phyloP scores from a whole-genome alignment of 2,888 invertebrate species.

The Cynaeus angustus region DNA sequence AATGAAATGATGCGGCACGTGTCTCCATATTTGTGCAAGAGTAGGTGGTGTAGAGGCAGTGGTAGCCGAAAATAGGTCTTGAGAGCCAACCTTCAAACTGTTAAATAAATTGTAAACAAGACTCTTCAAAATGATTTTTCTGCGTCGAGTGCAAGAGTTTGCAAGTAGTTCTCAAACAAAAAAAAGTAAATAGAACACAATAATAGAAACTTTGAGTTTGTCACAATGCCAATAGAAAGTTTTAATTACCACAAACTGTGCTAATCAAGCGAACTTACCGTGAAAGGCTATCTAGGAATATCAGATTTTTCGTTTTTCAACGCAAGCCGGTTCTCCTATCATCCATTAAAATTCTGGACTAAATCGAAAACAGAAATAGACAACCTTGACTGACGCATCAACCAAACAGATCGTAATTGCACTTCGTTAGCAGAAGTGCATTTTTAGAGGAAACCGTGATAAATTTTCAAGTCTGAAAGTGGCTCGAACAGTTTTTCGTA shows the following conservation, averaged over 20 bases:
- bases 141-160: slow-evolving; percentile 15
- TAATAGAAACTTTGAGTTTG: slow-evolving; percentile 46
- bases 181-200: slow-evolving; percentile 44
- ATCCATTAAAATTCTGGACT: slow-evolving; percentile 10
- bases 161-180: slow-evolving; percentile 30
- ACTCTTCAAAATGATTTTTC: slow-evolving; percentile 5
- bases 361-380: slow-evolving; percentile 33
- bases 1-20: slow-evolving; percentile 40
- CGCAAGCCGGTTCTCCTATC: background rate
- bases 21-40: slow-evolving; percentile 39
- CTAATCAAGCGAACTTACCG: slow-evolving; percentile 36
- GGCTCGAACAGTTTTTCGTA: background rate
- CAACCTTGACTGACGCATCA: slow-evolving; percentile 30
- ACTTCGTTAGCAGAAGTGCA: slow-evolving; percentile 3
- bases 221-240: slow-evolving; percentile 50
- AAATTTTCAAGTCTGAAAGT: slow-evolving; percentile 9
- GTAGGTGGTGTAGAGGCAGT: slow-evolving; percentile 25
- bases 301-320: background rate
- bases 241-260: slow-evolving; percentile 47
- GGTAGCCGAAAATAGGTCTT: slow-evolving; percentile 38
- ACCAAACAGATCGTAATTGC: slow-evolving; percentile 3
- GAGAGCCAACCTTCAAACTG: slow-evolving; percentile 25
- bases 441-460: slow-evolving; percentile 3
- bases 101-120: slow-evolving; percentile 31
- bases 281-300: slow-evolving; percentile 30